Evolutionary conservation across 2,888 invertebrate genomes (phyloP), one percentile per base, ranked within the genome.

Genomic region (Helobdella robusta): DNA sequence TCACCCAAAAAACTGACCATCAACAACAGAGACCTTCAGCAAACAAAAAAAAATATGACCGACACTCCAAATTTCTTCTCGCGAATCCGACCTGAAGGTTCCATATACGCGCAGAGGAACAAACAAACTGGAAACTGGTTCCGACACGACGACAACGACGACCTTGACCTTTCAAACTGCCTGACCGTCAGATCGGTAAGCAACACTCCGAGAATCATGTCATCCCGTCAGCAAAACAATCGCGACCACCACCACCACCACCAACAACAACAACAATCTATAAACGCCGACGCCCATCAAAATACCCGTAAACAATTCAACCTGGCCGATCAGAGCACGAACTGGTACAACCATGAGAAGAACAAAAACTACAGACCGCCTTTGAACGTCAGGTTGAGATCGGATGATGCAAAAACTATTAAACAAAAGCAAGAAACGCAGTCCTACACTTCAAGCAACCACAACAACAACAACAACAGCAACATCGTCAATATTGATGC

Each of bases 271-370:
- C 11, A 66, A 70, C 8, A 72, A 72, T 56, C 28, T 40, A 40
- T 44, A 67, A 68, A 68, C 62, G 44, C 46, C 34, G 60, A 68
- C 11, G 68, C 70, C 1, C 35, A 68, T 28, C 66, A 67, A 25
- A 32, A 59, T 15, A 54, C 35, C 6, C 1, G 4, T 3, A 67
- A 65, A 11, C 35, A 64, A 0, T 1, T 25, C 0, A 62, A 66
- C 11, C 65, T 60, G 2, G 32, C 48, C n/a, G 60, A 59, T 18
- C 50, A 64, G 11, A 64, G 65, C 3, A 68, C 48, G 36, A 61
- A 69, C 44, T 72, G 72, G 72, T 72, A 70, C 64, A 61, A 61
- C 15, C 71, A 69, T 34, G 70, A 70, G 20, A 63, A 71, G 23
- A 66, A 40, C 60, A 50, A 52, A 56, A 36, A 58, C 59, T 50